Evolutionary conservation across 2,888 invertebrate genomes (phyloP), one percentile per base, ranked within the genome.

Genomic region (Acrobasis repandana): DNA sequence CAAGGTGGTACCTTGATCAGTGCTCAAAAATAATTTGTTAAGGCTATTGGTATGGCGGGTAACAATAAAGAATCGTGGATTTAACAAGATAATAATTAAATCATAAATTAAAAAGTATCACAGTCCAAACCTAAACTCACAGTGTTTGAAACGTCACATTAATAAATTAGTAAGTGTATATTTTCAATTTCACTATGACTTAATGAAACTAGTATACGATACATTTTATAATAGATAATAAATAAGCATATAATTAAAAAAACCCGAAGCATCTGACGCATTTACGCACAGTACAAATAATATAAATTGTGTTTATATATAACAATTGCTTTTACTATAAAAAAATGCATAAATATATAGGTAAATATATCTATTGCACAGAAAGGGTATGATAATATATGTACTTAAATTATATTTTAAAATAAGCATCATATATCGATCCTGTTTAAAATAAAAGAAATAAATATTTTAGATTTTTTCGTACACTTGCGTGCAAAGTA

Each of bases 11-110:
- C 70, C 68, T 73, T 72, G 73, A 73, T 80, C 84, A 84, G 88
- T 90, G 90, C 90, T 90, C 90, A 90, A 90, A 86, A 82, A 79
- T 85, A 83, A 84, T 86, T 85, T 80, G 75, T 85, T 86, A 85
- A 82, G 83, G 76, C 76, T 77, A 75, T 77, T 74, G 72, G 43
- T 74, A 69, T 65, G 74, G 60, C 52, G 68, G 70, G 72, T 73
- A 77, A 79, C 75, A 78, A 76, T 80, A 79, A 79, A 68, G 66
- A 75, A 75, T 77, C 68, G 76, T 83, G 85, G 75, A 77, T 79
- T 83, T 74, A 67, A 71, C 71, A 68, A 70, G 69, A 66, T 77
- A 74, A 71, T 71, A 65, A 67, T 67, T 74, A 70, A 68, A 74
- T 68, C 69, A 65, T 68, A 70, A 67, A 64, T 75, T 74, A 66